Evolutionary conservation across 2,888 invertebrate genomes (phyloP).

Genomic region (Dasysyrphus tricinctus): DNA sequence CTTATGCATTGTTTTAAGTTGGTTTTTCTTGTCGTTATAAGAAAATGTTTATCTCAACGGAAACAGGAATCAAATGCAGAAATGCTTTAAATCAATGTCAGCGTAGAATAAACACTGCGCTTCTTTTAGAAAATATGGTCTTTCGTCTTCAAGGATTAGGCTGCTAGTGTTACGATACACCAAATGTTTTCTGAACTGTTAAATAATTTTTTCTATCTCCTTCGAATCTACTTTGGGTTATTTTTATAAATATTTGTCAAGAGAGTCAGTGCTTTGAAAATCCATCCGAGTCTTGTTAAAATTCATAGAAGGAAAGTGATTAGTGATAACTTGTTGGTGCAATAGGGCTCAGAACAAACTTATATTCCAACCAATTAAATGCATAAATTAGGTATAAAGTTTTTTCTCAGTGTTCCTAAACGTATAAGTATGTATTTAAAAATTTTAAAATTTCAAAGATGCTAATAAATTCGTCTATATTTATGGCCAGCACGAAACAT

Average conservation of each 20-base stretch:
- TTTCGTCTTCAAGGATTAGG: background rate
- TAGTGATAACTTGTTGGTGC: no score
- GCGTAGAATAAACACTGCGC: background rate
- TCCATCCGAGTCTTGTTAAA: no score
- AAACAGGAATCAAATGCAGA: slow-evolving; percentile 13
- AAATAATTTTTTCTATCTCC: background rate
- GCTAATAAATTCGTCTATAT: background rate
- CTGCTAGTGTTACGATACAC: background rate
- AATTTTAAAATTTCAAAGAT: background rate
- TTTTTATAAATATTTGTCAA: no score
- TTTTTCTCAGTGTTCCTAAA: background rate
- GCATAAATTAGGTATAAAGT: background rate
- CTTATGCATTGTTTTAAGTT: background rate
- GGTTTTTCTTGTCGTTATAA: background rate
- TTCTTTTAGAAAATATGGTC: background rate
- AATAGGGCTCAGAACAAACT: no score
- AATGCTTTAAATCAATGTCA: slow-evolving; percentile 46
- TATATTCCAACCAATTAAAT: no score
- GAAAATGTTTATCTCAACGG: slow-evolving; percentile 13
- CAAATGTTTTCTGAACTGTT: background rate
- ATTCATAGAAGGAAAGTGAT: no score
- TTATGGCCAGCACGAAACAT: background rate
- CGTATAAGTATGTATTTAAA: no score
- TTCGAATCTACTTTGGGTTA: no score
- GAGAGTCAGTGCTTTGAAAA: no score